A percentile compares a stretch with the other conserved stretches of the same genome.
Evolutionary conservation across 2,888 invertebrate species (phyloP).

Genomic region (Serripes groenlandicus): DNA sequence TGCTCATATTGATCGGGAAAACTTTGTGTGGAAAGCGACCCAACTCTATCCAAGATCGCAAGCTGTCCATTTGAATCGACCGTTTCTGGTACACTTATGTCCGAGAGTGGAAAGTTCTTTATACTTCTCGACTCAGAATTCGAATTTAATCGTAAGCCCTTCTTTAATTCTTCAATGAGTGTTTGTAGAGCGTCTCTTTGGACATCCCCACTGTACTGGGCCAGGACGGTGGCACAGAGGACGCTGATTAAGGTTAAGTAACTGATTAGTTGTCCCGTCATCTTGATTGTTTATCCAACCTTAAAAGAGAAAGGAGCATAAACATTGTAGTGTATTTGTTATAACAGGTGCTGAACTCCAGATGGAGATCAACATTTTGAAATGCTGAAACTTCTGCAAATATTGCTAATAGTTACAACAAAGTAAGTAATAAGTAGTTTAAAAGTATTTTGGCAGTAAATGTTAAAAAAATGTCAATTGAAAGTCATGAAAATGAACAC

Average conservation of each 20-base stretch:
- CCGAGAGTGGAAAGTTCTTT: not conserved
- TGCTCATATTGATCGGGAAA: conserved; percentile 9
- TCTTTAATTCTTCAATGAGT: conserved; percentile 45
- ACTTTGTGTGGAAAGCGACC: not conserved
- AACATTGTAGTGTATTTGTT: no score
- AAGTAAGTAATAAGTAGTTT: no score
- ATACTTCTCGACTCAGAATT: conserved; percentile 9
- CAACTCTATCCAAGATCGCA: conserved; percentile 2
- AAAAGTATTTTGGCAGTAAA: no score
- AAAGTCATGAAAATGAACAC: no score
- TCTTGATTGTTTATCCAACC: not conserved
- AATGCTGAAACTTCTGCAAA: no score
- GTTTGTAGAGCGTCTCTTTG: conserved; percentile 34
- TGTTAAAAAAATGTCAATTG: no score
- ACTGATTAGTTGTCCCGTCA: not conserved
- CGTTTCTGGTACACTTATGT: conserved; percentile 1
- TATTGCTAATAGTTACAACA: no score
- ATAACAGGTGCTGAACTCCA: no score
- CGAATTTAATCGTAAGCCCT: conserved; percentile 37
- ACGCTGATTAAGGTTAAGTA: not conserved
- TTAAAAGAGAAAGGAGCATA: not conserved
- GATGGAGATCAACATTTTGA: no score
- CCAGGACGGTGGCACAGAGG: not conserved
- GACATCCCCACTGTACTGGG: conserved; percentile 17
- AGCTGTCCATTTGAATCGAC: not conserved